Evolutionary conservation across 2,113 vertebrate genomes (phyloP), one percentile per base, ranked within the genome.

Genomic region (Scopus umbretta): DNA sequence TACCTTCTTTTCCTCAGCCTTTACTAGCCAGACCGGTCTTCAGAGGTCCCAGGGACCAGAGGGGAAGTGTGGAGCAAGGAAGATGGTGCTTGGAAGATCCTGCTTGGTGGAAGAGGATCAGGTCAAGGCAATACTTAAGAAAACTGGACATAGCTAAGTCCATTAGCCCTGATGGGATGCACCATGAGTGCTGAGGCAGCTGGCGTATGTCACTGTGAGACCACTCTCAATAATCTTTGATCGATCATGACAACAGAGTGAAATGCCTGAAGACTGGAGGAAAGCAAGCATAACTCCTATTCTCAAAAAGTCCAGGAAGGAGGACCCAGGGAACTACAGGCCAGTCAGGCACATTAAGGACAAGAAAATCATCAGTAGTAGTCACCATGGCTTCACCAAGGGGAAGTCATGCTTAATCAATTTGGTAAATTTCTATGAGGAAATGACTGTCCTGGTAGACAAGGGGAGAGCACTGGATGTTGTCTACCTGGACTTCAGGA

Each of bases 171-270:
- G 55, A 32, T 47, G 27, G 36, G 16, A 40, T 50, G 23, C 14
- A 29, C 5, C 42, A 19, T 2, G 10, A 62, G 7, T 42, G n/a
- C 13, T 70, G 38, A 88, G 23, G 27, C 8, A 83, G 16, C 10
- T 43, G 8, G n/a, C n/a, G 58, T 12, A 61, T 55, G 30, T 32
- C 4, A n/a, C 53, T 61, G 26, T 0, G 1, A 40, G 21, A 7
- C 19, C 15, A 34, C 13, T 61, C 8, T 61, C 17, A 17, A 36
- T 7, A 53, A 55, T 12, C 27, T 56, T 61, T 49, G 9, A 40
- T 53, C 1, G 1, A 14, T 63, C 6, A 30, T 26, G 30, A 20
- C 1, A 6, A 63, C 16, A 27, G 16, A 13, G 34, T 74, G 21
- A 84, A 53, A 15, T 53, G 21, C 14, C 49, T 13, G 52, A 71